A percentile compares a stretch with the other conserved stretches of the same genome.
These are phyloP conservation scores for Mormyrus hasselquistii DNA, from an alignment of 2,797 vertebrate genomes.

Conservation along the genomic window DNA sequence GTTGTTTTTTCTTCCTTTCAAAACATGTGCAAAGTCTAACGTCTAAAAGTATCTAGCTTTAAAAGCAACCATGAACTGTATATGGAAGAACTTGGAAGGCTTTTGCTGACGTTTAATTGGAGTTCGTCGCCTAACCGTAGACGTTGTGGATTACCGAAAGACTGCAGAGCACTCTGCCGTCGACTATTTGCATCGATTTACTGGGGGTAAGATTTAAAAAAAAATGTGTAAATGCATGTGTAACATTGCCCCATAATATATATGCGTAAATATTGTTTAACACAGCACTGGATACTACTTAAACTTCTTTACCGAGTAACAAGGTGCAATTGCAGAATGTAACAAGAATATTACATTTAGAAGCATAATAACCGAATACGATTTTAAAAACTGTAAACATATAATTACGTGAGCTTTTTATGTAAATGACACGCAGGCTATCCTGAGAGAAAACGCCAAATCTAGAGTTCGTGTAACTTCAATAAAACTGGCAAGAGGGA, in stretches of 20 bases:
- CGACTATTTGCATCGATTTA: slow-evolving; percentile 56
- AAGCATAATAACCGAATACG: not conserved
- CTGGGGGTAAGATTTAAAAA: slow-evolving; percentile 59
- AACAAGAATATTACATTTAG: not conserved
- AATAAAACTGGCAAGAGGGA: not conserved
- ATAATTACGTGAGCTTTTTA: not conserved
- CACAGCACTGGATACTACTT: not conserved
- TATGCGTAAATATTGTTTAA: not conserved
- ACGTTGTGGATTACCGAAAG: slow-evolving; percentile 68
- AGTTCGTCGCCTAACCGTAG: slow-evolving; percentile 52
- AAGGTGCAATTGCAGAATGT: not conserved
- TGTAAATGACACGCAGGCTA: not conserved
- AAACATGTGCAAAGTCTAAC: slow-evolving; percentile 28
- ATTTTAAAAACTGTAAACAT: not conserved
- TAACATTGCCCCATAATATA: slow-evolving; percentile 25
- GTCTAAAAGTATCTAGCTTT: slow-evolving; percentile 32
- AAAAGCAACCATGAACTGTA: slow-evolving; percentile 57
- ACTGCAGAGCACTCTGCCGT: slow-evolving; percentile 44
- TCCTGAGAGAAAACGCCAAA: not conserved
- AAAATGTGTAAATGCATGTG: not conserved
- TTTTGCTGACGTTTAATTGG: slow-evolving; percentile 56
- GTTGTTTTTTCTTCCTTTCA: slow-evolving; percentile 31
- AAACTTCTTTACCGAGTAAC: not conserved
- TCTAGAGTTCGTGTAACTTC: not conserved
- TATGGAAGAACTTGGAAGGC: slow-evolving; percentile 58